Evolutionary conservation across 2,797 vertebrate species (phyloP), one percentile per base, ranked within the genome.

Genomic region (Naso thynnoides): DNA sequence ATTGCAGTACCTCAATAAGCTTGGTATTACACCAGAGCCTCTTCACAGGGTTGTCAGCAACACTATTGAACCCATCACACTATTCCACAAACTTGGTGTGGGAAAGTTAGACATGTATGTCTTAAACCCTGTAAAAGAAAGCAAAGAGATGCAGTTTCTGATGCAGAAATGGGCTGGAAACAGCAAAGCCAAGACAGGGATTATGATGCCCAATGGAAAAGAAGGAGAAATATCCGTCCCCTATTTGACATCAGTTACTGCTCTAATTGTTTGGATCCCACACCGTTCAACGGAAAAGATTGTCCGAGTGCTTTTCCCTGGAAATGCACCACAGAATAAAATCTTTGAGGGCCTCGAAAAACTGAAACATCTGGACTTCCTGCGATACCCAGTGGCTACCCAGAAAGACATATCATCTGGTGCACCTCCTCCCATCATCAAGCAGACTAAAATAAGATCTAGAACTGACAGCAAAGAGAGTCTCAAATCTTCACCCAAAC

Each of bases 91-190:
- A 86, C 96, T 99, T 78, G 98, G 98, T 6, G 98, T 99, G 63
- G 98, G 98, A 14, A 97, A 96, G 78, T 87, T 99, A 88, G 98
- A 99, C 88, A 99, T 99, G 98, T 99, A 99, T 14, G 81, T 99
- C 65, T 90, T 99, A 73, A 99, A 99, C 79, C 98, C 98, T 13
- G 96, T 99, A 23, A 99, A 98, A 78, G 98, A 99, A 84, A 99
- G 98, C 93, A 99, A 99, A 88, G 98, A 99, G 93, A 99, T 99
- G 98, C 98, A 99, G 79, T 99, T 99, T 85, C 95, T 99, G 33
- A 99, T 99, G 98, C 98, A 99, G 76, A 99, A 99, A 85, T 99
- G 98, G 98, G 95, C 97, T 19, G 98, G 98, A 18, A 99, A 99
- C 76, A 99, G 98, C 89, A 99, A 99, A 89, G 98, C 98, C 68